Percentiles rank a stretch among this genome's conserved stretches.
Conservation (phyloP, 2,888 invertebrate genomes). For the Euphydryas editha region DNA sequence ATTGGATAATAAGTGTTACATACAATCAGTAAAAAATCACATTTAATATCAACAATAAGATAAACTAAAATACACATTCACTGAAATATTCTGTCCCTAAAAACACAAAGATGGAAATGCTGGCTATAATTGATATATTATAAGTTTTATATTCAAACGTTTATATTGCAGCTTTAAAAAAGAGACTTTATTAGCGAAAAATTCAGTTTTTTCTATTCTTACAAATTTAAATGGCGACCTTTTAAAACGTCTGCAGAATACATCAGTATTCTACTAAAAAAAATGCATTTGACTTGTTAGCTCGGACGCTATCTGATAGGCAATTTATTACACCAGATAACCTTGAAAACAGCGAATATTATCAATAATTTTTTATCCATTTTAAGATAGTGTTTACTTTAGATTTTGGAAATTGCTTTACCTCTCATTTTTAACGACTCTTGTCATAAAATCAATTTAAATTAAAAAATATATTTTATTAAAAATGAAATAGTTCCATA, state of each 20-base stretch:
- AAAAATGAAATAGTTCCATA: no score
- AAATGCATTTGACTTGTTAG: slow-evolving; percentile 27
- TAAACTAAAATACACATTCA: no score
- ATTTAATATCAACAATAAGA: no score
- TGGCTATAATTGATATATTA: no score
- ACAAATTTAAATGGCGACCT: slow-evolving; percentile 14
- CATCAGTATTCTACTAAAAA: slow-evolving; percentile 12
- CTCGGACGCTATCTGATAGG: slow-evolving; percentile 48
- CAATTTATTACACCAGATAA: slow-evolving; percentile 51
- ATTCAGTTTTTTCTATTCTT: neutral
- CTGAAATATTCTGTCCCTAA: no score
- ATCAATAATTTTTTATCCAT: slow-evolving; percentile 39
- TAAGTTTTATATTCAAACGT: no score
- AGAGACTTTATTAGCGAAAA: neutral
- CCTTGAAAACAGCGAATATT: slow-evolving; percentile 45
- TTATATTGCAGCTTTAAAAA: neutral
- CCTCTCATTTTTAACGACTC: neutral
- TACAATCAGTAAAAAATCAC: no score
- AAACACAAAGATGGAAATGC: no score
- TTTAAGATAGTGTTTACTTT: slow-evolving; percentile 18
- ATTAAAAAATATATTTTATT: no score
- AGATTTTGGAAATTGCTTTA: neutral
- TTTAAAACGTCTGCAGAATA: slow-evolving; percentile 11
- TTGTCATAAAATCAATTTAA: no score
- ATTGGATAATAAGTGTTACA: no score